phyloP scores from a whole-genome alignment of 2,888 invertebrate species.

The Criorhina ranunculi region DNA sequence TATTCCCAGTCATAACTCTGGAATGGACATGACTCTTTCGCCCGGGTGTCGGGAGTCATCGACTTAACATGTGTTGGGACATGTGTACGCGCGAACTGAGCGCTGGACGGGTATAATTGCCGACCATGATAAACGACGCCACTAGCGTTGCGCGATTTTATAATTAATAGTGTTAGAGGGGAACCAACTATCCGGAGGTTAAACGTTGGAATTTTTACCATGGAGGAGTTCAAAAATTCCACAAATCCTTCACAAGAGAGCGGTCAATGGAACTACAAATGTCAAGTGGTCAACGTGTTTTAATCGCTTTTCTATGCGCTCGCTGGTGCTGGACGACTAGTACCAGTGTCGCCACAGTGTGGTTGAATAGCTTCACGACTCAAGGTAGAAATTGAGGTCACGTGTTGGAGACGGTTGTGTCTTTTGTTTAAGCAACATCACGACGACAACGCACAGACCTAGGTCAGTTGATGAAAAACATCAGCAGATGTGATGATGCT shows the following conservation, averaged over 20 bases:
- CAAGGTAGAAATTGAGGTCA: constrained; percentile 69
- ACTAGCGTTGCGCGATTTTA: constrained; percentile 70
- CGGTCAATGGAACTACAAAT: constrained; percentile 44
- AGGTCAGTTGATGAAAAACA: constrained; percentile 57
- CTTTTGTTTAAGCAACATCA: constrained; percentile 56
- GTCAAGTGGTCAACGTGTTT: constrained; percentile 68
- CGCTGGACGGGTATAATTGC: constrained; percentile 59
- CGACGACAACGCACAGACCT: constrained; percentile 44
- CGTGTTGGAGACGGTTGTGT: constrained; percentile 32
- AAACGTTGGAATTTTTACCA: constrained; percentile 53
- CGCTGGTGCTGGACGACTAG: not conserved
- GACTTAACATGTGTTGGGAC: constrained; percentile 69
- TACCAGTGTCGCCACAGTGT: not conserved
- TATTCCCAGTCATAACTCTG: constrained; percentile 72
- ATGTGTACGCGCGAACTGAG: constrained; percentile 59
- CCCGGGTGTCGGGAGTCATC: constrained; percentile 72
- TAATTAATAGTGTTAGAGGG: constrained; percentile 67
- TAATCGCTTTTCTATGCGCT: constrained; percentile 65
- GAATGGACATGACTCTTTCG: constrained; percentile 64
- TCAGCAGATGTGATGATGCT: not conserved
- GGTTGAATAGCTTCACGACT: constrained; percentile 62
- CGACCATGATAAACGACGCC: constrained; percentile 67
- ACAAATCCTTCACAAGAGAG: constrained; percentile 29
- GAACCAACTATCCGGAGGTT: constrained; percentile 51
- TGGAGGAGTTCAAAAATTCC: constrained; percentile 55